phyloP scores from a whole-genome alignment of 2,113 vertebrate species.

The Vidua chalybeata region DNA sequence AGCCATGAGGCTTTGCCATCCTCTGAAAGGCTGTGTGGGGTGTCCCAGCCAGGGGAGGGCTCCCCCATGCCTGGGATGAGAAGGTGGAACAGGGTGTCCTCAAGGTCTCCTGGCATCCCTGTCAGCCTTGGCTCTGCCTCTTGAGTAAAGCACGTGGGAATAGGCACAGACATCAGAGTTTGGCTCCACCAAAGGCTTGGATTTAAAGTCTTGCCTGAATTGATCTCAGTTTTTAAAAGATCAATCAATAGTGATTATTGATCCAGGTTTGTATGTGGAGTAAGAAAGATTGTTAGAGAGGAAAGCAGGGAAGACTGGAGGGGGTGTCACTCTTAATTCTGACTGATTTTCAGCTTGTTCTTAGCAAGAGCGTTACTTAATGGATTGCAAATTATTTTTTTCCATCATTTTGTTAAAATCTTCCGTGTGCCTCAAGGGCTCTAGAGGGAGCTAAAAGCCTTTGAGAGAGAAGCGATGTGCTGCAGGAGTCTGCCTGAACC shows the following conservation, averaged over 20 bases:
- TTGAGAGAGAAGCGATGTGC: not conserved
- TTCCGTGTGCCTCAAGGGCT: not conserved
- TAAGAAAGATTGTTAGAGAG: not conserved
- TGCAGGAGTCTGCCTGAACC: not conserved
- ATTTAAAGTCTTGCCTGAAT: not conserved
- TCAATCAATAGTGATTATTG: not conserved
- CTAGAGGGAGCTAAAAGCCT: constrained; percentile 68
- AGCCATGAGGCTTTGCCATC: accelerated
- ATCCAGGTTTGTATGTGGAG: not conserved
- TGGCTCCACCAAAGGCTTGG: not conserved
- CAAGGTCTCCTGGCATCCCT: not conserved
- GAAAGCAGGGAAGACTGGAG: not conserved
- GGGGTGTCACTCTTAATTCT: not conserved
- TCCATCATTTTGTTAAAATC: not conserved
- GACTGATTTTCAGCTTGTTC: not conserved
- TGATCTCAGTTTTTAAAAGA: not conserved
- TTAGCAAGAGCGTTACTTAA: not conserved
- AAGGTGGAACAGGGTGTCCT: not conserved
- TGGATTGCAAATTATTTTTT: not conserved
- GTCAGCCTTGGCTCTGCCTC: not conserved
- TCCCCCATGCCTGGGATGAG: too few relatives aligned
- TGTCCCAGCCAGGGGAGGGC: not conserved
- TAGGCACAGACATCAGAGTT: not conserved
- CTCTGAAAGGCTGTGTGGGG: accelerated
- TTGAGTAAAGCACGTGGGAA: not conserved